A percentile compares a stretch with the other conserved stretches of the same genome.
Conservation (phyloP, 1,140 invertebrate genomes). For the Drosophila nigromelanica region DNA sequence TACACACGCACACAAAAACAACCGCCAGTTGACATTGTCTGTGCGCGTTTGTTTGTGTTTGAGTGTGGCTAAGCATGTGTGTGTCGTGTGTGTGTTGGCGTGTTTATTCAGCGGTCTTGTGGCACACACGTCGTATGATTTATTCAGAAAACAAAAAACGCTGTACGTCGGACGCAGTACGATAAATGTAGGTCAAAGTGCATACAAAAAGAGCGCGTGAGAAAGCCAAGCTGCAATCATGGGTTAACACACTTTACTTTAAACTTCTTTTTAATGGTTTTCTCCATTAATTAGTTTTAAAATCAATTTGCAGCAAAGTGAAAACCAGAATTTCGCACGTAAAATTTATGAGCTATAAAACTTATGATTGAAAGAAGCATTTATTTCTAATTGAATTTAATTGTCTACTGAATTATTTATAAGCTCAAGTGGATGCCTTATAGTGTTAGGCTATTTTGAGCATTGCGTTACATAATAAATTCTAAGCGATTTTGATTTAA, state of each 20-base stretch:
- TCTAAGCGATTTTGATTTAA: no score
- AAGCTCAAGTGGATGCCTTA: neutral
- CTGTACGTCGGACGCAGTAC: neutral
- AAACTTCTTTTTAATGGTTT: neutral
- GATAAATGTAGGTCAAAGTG: constrained; percentile 66
- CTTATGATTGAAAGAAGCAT: neutral
- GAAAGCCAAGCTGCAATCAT: constrained; percentile 3
- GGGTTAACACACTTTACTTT: constrained; percentile 29
- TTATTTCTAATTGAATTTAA: neutral
- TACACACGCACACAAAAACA: neutral
- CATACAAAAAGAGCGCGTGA: constrained; percentile 2
- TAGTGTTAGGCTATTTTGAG: no score
- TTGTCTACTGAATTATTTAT: neutral
- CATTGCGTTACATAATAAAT: no score
- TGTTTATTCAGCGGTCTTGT: constrained; percentile 69
- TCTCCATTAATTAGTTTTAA: constrained; percentile 19
- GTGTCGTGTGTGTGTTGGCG: constrained; percentile 21
- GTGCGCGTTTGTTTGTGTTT: constrained; percentile 20
- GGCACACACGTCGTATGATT: constrained; percentile 68
- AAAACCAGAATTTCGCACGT: neutral
- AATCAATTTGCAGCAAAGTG: constrained; percentile 8
- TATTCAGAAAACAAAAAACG: constrained; percentile 65
- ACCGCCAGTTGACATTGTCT: constrained; percentile 29
- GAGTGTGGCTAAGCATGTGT: constrained; percentile 26
- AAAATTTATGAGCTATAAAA: neutral